These are phyloP conservation scores for Atherinomorus stipes DNA, from an alignment of 2,113 vertebrate genomes.

Conservation along the genomic window DNA sequence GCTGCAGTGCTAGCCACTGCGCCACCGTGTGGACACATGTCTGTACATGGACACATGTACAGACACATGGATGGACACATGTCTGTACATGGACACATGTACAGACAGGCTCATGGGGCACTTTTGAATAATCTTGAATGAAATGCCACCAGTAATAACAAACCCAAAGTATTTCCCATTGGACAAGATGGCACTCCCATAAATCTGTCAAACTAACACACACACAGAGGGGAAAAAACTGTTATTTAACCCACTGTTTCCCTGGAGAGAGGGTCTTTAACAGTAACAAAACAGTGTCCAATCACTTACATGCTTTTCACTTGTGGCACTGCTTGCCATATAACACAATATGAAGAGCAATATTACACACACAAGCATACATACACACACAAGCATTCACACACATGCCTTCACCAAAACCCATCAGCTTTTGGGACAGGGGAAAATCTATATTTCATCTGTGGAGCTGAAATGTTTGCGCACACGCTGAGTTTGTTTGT, in stretches of 20 bases:
- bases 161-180: conserved; percentile 43
- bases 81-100: not conserved
- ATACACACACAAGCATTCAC: conserved; percentile 35
- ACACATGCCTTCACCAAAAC: conserved; percentile 64
- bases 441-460: conserved; percentile 85
- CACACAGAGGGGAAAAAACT: conserved; percentile 21
- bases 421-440: conserved; percentile 71
- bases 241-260: conserved; percentile 68
- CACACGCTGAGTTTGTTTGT: conserved; percentile 80
- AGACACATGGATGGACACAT: conserved; percentile 2
- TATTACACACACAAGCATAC: conserved; percentile 31
- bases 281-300: conserved; percentile 70
- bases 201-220: conserved; percentile 52
- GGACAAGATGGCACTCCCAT: conserved; percentile 35
- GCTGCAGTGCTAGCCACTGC: too few relatives aligned
- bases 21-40: not conserved
- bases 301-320: conserved; percentile 68
- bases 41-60: not conserved
- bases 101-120: conserved; percentile 27
- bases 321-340: conserved; percentile 47
- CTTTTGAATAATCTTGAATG: conserved; percentile 52
- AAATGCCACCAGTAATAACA: conserved; percentile 50
- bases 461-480: conserved; percentile 77
- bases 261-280: conserved; percentile 74
- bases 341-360: conserved; percentile 64